These are phyloP conservation scores for Damaliscus lunatus DNA, from an alignment of 2,113 vertebrate genomes.

Conservation along the genomic window DNA sequence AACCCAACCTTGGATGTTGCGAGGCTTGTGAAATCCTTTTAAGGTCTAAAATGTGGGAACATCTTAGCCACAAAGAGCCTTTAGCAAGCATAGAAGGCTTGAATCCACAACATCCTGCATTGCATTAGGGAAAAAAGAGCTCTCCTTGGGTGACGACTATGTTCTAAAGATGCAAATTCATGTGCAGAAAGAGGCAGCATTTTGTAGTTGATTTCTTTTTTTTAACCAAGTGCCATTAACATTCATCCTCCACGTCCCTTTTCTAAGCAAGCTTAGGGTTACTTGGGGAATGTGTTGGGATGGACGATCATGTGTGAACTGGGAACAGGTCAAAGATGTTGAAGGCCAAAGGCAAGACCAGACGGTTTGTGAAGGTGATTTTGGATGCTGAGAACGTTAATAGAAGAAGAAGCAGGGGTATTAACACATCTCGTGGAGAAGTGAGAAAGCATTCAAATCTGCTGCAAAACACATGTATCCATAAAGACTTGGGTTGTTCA, in stretches of 20 bases:
- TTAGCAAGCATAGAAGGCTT: not conserved
- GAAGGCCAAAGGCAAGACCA: slow-evolving; percentile 49
- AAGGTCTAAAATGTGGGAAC: not conserved
- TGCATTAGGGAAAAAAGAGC: not conserved
- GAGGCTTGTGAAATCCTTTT: not conserved
- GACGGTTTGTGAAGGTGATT: slow-evolving; percentile 70
- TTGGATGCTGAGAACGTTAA: slow-evolving; percentile 52
- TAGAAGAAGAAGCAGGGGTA: not conserved
- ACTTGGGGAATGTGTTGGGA: slow-evolving; percentile 51
- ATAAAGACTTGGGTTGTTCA: slow-evolving; percentile 8
- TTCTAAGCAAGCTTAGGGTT: slow-evolving; percentile 41
- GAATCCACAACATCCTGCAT: too few species aligned
- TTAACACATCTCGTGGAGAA: not conserved
- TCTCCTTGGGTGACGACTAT: not conserved
- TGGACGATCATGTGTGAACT: slow-evolving; percentile 22
- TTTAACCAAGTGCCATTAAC: slow-evolving; percentile 72
- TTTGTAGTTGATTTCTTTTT: not conserved
- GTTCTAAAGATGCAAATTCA: slow-evolving; percentile 47
- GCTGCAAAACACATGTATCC: slow-evolving; percentile 48
- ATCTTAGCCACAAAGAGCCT: not conserved
- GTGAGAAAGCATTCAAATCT: not conserved
- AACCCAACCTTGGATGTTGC: not conserved
- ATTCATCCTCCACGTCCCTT: slow-evolving; percentile 13
- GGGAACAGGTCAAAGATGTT: slow-evolving; percentile 9
- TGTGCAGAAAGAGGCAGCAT: slow-evolving; percentile 36